Conservation (phyloP, 1,140 invertebrate species). For the Formica selysi region DNA sequence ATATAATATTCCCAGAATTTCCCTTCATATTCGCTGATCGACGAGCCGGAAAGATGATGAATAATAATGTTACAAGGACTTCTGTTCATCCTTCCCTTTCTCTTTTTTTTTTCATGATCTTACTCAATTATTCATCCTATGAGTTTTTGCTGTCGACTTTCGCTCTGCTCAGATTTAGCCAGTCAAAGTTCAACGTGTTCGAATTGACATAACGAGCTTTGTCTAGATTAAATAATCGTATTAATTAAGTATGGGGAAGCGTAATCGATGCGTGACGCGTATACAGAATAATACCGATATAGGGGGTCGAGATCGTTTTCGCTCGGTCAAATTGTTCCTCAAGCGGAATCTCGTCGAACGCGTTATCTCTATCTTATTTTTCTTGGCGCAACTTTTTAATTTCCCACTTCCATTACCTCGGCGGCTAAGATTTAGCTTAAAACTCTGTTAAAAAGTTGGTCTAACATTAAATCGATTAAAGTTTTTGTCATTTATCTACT, state of each 20-base stretch:
- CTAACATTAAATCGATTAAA: constrained; percentile 46
- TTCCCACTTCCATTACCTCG: constrained; percentile 33
- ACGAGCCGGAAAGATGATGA: constrained; percentile 46
- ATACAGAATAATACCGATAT: neutral
- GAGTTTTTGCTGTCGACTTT: neutral
- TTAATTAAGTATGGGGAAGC: constrained; percentile 27
- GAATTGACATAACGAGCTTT: constrained; percentile 23
- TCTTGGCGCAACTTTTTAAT: constrained; percentile 53
- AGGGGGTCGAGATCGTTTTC: neutral
- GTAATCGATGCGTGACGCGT: constrained; percentile 7
- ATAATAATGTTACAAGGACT: constrained; percentile 50
- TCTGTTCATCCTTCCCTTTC: neutral
- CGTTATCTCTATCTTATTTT: constrained; percentile 45
- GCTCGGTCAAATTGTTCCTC: constrained; percentile 6
- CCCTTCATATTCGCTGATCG: constrained; percentile 25
- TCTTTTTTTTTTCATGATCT: neutral
- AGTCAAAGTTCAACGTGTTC: neutral
- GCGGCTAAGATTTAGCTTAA: constrained; percentile 36
- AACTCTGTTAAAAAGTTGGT: constrained; percentile 52
- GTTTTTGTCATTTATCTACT: constrained; percentile 32
- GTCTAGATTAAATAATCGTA: constrained; percentile 34
- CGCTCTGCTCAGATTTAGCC: neutral
- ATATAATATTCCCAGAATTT: constrained; percentile 56
- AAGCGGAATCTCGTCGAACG: constrained; percentile 6
- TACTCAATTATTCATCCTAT: neutral